Evolutionary conservation across 2,888 invertebrate genomes (phyloP), one percentile per base, ranked within the genome.

Genomic region (Cotesia congregata): DNA sequence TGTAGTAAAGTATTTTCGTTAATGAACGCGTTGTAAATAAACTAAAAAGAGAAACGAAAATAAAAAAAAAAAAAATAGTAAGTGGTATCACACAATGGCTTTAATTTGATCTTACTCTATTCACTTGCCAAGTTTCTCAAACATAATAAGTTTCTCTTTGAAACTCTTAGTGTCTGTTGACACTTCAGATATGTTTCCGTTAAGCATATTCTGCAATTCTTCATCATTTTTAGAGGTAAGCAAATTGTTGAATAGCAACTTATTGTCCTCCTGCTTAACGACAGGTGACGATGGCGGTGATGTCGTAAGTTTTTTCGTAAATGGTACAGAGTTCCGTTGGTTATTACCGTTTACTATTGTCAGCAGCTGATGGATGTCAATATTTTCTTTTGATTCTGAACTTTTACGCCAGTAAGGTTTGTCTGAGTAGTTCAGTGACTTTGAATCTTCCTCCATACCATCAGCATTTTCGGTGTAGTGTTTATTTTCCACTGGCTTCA

Each of bases 91-190:
- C 67, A 65, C 60, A 67, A 67, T 73, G 67, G 64, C 6, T 17
- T 72, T 62, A 38, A 50, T 50, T 17, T 65, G 67, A 41, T 65
- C 59, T 67, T 30, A 17, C n/a, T 61, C 9, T 12, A 38, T 77
- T 87, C 83, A 89, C 80, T 89, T 89, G 9, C 88, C 89, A 6
- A 89, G 86, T 74, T 89, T 88, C 77, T 89, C 89, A 69, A 89
- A 89, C 89, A 89, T 89, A 64, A 88, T 89, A n/a, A 89, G 83
- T 73, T 89, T 89, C 65, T 89, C 89, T 41, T 89, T 89, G 76
- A 89, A 89, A 79, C 89, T 89, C 73, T 88, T 89, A 5, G 88
- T 89, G 78, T 88, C 88, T 12, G 88, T 88, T 41, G 88, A 88
- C 39, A 89, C 88, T 64, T 89, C 89, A 67, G 89, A 89, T 85